phyloP scores from a whole-genome alignment of 53 echinoderm and acorn worm species.

The Henricia sp. region DNA sequence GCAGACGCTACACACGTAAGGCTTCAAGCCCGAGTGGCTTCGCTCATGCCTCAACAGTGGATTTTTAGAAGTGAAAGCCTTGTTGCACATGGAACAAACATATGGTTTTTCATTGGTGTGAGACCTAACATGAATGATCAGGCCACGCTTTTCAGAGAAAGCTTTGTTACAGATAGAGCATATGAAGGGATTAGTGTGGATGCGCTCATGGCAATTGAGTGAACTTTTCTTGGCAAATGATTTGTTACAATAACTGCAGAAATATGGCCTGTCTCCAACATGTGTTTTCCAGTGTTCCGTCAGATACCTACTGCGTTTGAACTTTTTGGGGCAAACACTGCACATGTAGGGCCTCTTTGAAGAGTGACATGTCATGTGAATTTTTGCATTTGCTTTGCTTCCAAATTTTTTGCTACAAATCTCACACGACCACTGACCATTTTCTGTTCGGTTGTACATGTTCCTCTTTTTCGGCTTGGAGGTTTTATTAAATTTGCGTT shows the following conservation, averaged over 20 bases:
- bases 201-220: conserved; percentile 50
- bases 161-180: conserved; percentile 50
- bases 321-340: conserved; percentile 33
- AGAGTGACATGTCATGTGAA: conserved; percentile 37
- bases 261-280: conserved; percentile 32
- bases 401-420: conserved; percentile 41
- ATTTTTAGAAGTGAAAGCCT: conserved; percentile 49
- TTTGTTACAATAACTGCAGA: conserved; percentile 45
- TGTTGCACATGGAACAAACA: conserved; percentile 28
- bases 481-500: neutral
- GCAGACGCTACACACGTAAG: conserved; percentile 25
- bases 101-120: conserved; percentile 48
- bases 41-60: conserved; percentile 44
- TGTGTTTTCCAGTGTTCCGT: conserved; percentile 43
- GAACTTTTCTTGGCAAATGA: conserved; percentile 53
- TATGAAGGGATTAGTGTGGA: conserved; percentile 40
- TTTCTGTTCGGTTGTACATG: conserved; percentile 27
- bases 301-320: conserved; percentile 25
- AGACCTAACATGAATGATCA: conserved; percentile 52
- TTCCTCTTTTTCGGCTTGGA: conserved; percentile 3
- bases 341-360: conserved; percentile 42
- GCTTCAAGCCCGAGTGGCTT: conserved; percentile 46
- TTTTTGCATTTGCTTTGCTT: conserved; percentile 45
- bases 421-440: conserved; percentile 43
- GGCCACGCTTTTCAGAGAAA: conserved; percentile 52